phyloP scores from a whole-genome alignment of 2,797 vertebrate species.

The Linurgus olivaceus region DNA sequence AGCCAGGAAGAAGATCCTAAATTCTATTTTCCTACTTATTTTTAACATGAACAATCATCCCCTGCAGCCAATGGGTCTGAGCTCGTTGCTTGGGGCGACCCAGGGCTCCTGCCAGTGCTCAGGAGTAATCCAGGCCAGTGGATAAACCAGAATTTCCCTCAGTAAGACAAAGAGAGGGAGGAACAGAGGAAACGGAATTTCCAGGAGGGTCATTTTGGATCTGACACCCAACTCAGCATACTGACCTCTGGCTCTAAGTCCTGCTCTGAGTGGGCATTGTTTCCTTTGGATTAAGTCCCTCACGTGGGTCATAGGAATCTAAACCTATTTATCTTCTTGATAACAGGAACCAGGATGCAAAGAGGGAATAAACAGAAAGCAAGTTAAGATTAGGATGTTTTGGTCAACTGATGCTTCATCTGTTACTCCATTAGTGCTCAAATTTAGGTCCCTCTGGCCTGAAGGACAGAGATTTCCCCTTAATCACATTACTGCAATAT shows the following conservation, averaged over 20 bases:
- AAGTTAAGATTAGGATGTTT: background rate
- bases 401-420: background rate
- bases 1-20: background rate
- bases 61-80: fast-evolving
- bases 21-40: background rate
- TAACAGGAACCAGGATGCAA: background rate
- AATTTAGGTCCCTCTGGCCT: slow-evolving; percentile 45
- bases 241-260: background rate
- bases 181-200: fast-evolving
- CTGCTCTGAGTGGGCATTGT: fast-evolving
- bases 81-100: fast-evolving
- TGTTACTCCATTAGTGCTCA: background rate
- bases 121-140: fast-evolving
- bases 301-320: background rate
- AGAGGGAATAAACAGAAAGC: background rate
- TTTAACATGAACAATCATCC: fast-evolving
- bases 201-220: background rate
- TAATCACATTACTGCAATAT: slow-evolving; percentile 60
- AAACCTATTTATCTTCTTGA: background rate
- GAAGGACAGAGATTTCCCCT: background rate
- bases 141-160: background rate
- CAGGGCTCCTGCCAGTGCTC: background rate
- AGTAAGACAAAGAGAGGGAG: fast-evolving
- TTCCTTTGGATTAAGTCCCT: background rate
- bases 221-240: background rate